Conservation (phyloP, 2,113 vertebrate genomes). For the Bos taurus region DNA sequence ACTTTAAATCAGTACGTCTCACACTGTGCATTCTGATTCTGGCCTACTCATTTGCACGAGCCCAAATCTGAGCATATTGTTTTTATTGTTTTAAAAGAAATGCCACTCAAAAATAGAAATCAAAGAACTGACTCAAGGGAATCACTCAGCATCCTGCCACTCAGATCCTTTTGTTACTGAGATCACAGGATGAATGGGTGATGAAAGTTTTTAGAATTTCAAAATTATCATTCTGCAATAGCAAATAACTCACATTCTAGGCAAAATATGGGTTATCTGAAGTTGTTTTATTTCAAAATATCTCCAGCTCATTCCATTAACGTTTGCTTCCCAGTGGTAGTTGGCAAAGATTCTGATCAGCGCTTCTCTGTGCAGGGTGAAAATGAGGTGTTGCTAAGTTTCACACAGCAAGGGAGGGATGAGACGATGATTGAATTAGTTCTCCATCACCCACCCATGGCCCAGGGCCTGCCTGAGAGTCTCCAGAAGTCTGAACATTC, state of each 20-base stretch:
- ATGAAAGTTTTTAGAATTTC: not conserved
- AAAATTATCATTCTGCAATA: not conserved
- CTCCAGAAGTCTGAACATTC: not conserved
- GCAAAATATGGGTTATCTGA: not conserved
- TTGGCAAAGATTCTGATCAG: not conserved
- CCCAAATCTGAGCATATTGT: not conserved
- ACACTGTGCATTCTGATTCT: rapidly evolving
- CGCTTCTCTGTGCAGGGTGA: not conserved
- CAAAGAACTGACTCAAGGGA: not conserved
- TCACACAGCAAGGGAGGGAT: not conserved
- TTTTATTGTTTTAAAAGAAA: not conserved
- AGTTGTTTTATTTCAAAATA: not conserved
- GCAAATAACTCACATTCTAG: not conserved
- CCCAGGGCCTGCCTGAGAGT: rapidly evolving
- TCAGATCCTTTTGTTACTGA: not conserved
- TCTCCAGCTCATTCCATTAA: not conserved
- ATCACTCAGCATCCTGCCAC: not conserved
- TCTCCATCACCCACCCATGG: rapidly evolving
- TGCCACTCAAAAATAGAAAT: not conserved
- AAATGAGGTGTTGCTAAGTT: not conserved
- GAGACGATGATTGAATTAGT: rapidly evolving
- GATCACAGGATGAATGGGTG: not conserved
- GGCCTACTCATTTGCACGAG: not conserved
- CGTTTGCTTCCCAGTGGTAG: not conserved
- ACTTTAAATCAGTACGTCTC: not conserved